phyloP scores from a whole-genome alignment of 2,113 vertebrate genomes.

The Etheostoma spectabile region DNA sequence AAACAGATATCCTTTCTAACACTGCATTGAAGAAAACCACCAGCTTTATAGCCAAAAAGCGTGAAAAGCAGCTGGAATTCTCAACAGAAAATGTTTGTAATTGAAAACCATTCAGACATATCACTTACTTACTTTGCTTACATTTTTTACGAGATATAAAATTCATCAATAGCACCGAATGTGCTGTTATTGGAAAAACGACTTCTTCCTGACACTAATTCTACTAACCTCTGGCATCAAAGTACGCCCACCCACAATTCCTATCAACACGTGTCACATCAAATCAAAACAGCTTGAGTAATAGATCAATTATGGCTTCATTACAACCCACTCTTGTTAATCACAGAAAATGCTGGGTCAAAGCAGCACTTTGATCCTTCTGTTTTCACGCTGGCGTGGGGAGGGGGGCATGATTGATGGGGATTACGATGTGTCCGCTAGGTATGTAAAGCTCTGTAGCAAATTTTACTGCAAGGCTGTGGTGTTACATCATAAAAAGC shows the following conservation, averaged over 20 bases:
- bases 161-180: background rate
- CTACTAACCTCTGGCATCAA: constrained; percentile 25
- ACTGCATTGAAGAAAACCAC: background rate
- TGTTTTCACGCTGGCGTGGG: constrained; percentile 4
- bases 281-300: constrained; percentile 41
- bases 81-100: background rate
- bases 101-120: background rate
- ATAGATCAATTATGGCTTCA: constrained; percentile 55
- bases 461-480: background rate
- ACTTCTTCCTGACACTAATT: constrained; percentile 27
- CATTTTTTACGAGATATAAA: background rate
- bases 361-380: constrained; percentile 21
- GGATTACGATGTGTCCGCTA: background rate
- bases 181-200: background rate
- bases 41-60: background rate
- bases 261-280: constrained; percentile 24
- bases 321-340: constrained; percentile 27
- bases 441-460: background rate
- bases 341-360: constrained; percentile 18
- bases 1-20: constrained; percentile 4
- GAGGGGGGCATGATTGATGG: constrained; percentile 24
- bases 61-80: background rate
- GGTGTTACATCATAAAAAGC: background rate
- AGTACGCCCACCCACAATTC: background rate
- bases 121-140: no score